Evolutionary conservation across 2,888 invertebrate species (phyloP), one percentile per base, ranked within the genome.

Genomic region (Yponomeuta plumbellus): DNA sequence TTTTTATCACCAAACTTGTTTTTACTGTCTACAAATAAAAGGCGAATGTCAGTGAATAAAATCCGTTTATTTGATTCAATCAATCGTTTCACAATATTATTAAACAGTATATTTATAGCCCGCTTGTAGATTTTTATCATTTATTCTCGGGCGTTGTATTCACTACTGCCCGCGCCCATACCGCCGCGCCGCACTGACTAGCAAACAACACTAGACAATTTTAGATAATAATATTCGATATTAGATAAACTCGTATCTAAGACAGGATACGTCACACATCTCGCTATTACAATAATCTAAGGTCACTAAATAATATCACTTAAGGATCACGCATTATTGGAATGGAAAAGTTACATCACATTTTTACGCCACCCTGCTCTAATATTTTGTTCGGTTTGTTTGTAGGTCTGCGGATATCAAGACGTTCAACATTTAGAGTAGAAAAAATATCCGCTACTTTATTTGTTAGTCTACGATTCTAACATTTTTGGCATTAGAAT

Each of bases 301-400:
- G 52, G 58, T 65, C 61, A 66, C 67, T 66, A 68, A 75, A 70
- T 80, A 80, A 80, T 85, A 85, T 85, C 84, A 85, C 85, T 76
- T 80, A 79, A 78, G 76, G 75, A 80, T 82, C 79, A 81, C 79
- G 71, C 74, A 68, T 72, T 69, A 71, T 69, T 81, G 85, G 84
- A 86, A 84, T 85, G 86, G 80, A 81, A 78, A 75, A 74, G 79
- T 80, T 76, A 76, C 76, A 81, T 82, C 81, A 81, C 83, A 78
- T 75, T 52, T 66, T 67, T 69, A 70, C 78, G 77, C 76, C 78
- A 78, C 78, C 79, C 77, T 78, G 81, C 71, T 75, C 73, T 75
- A 76, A 74, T 72, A 73, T 72, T 73, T 73, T 72, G 69, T 75
- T 76, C 78, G 77, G 70, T 79, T 79, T 79, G 79, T 78, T 78